Evolutionary conservation across 2,113 vertebrate genomes (phyloP).

Genomic region (Grallaria varia): DNA sequence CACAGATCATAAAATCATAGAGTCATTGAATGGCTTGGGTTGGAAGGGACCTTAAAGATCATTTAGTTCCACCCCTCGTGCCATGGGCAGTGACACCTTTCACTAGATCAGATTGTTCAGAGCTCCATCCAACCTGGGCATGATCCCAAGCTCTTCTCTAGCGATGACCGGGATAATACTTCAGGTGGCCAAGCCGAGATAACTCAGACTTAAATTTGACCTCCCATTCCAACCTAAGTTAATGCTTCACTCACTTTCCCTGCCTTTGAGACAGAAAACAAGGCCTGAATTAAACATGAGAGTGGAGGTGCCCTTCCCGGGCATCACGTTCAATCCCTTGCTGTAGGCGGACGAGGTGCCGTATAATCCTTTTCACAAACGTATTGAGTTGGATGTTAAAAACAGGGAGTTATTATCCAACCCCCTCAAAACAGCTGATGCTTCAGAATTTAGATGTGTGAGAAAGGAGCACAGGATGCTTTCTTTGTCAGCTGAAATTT

Average conservation of each 20-base stretch:
- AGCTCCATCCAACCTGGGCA: neutral
- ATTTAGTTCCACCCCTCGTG: neutral
- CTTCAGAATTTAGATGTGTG: conserved; percentile 19
- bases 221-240: neutral
- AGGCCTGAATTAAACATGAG: neutral
- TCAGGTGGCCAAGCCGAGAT: rapidly evolving
- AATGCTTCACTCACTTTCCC: rapidly evolving
- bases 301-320: neutral
- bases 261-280: conserved; percentile 8
- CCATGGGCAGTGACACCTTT: neutral
- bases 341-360: neutral
- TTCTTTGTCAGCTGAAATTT: conserved; percentile 20
- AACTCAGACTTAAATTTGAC: neutral
- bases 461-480: neutral
- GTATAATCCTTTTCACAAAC: neutral
- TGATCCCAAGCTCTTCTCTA: neutral
- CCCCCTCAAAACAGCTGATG: conserved; percentile 26
- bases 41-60: neutral
- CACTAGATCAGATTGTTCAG: neutral
- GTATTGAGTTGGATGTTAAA: conserved; percentile 1
- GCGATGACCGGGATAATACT: rapidly evolving
- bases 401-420: conserved; percentile 31
- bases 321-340: neutral
- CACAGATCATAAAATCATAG: rapidly evolving
- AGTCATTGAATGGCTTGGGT: neutral